A percentile compares a stretch with the other conserved stretches of the same genome.
These are phyloP conservation scores for Chloroceryle amazona DNA, from an alignment of 2,797 vertebrate species.

Conservation along the genomic window DNA sequence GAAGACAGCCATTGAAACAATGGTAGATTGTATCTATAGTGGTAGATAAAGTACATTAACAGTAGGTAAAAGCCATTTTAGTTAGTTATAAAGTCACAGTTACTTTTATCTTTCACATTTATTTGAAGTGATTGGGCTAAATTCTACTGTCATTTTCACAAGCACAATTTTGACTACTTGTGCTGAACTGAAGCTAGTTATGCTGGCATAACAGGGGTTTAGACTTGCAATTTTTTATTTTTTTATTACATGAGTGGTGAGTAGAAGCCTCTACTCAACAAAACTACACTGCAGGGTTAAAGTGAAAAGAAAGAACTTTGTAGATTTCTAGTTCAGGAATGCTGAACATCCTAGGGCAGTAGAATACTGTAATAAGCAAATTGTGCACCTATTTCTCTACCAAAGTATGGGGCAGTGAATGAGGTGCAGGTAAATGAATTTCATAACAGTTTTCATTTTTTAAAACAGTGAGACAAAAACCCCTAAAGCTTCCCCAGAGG, in stretches of 20 bases:
- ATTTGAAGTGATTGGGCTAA: neutral
- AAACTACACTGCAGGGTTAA: neutral
- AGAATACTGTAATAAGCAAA: neutral
- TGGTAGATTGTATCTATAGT: neutral
- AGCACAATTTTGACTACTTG: neutral
- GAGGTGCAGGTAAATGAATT: neutral
- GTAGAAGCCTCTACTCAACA: neutral
- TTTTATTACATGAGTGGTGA: neutral
- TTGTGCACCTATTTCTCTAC: neutral
- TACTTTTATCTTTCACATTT: neutral
- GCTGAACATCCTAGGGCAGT: neutral
- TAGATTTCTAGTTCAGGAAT: neutral
- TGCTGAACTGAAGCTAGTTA: neutral
- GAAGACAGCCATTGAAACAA: neutral
- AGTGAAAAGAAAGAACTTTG: neutral
- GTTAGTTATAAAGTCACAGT: neutral
- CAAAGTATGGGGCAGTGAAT: neutral
- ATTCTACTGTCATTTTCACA: neutral
- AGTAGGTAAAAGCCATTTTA: neutral
- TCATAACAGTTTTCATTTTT: neutral
- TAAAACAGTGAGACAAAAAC: neutral
- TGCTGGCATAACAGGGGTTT: neutral
- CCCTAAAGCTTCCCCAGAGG: neutral
- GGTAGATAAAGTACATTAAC: neutral
- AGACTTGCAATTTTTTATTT: neutral